A percentile compares a stretch with the other conserved stretches of the same genome.
These are phyloP conservation scores for Mugil cephalus DNA, from an alignment of 2,113 vertebrate genomes.

Conservation along the genomic window DNA sequence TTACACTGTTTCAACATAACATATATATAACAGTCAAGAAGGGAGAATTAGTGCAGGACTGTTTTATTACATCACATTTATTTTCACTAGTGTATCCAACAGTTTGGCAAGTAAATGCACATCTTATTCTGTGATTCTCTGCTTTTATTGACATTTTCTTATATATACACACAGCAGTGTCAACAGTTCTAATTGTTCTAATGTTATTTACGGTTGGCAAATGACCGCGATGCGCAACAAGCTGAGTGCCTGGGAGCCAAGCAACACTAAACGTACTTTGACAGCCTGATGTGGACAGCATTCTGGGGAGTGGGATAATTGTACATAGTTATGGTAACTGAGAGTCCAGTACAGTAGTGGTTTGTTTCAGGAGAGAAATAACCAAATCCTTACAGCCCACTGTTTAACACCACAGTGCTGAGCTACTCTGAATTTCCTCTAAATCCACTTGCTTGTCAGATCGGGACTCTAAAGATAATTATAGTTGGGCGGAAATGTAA, in stretches of 20 bases:
- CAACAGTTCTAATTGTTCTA: no score
- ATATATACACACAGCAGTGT: no score
- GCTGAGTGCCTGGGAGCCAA: neutral
- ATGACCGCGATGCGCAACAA: conserved; percentile 2
- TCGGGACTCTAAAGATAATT: conserved; percentile 30
- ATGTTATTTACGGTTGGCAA: conserved; percentile 5
- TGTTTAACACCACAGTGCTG: neutral
- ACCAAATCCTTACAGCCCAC: conserved; percentile 1
- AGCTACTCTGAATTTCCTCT: conserved; percentile 4
- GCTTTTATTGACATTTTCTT: no score
- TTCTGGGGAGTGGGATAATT: conserved; percentile 10
- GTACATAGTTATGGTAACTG: neutral
- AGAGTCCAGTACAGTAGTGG: conserved; percentile 10
- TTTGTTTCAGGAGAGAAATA: neutral
- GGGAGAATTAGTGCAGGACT: no score
- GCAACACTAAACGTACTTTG: neutral
- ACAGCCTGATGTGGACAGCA: conserved; percentile 5
- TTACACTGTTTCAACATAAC: no score
- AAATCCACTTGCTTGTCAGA: conserved; percentile 12
- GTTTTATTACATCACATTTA: no score
- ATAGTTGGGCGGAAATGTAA: conserved; percentile 36
- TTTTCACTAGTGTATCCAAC: no score
- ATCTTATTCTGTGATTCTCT: no score
- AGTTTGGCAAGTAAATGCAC: no score
- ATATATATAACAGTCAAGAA: no score